These are phyloP conservation scores for Ammodramus savannarum DNA, from an alignment of 2,113 vertebrate genomes.

Conservation along the genomic window DNA sequence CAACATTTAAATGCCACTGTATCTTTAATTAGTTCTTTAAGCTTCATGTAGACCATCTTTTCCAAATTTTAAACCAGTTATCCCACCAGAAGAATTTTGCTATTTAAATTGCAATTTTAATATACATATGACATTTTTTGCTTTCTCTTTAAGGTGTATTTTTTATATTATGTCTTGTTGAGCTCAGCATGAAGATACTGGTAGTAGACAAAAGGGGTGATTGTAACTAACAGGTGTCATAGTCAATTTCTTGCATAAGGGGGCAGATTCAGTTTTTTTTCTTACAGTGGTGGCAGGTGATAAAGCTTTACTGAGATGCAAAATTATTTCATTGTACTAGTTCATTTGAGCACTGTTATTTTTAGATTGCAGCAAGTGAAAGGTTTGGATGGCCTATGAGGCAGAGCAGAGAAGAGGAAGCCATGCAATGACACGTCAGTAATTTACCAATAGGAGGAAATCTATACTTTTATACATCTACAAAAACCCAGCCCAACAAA, in stretches of 20 bases:
- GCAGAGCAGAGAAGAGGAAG: not conserved
- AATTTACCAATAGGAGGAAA: not conserved
- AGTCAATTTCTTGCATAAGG: not conserved
- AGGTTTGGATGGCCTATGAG: not conserved
- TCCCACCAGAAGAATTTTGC: not conserved
- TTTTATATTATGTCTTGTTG: not conserved
- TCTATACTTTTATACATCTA: not conserved
- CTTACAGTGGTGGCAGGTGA: not conserved
- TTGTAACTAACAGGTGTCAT: not conserved
- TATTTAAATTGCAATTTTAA: not conserved
- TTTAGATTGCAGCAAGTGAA: not conserved
- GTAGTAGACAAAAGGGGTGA: not conserved
- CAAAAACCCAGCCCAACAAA: not conserved
- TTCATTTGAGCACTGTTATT: not conserved
- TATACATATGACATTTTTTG: not conserved
- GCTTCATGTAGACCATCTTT: not conserved
- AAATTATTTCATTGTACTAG: not conserved
- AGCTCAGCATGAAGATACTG: not conserved
- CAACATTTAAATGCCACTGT: not conserved
- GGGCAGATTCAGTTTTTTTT: not conserved
- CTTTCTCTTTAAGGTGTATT: not conserved
- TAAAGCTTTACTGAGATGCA: not conserved
- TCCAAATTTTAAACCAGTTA: not conserved
- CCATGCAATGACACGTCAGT: not conserved
- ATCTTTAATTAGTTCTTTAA: not conserved